Conservation (phyloP, 2,797 vertebrate genomes). For the Liasis olivaceus region DNA sequence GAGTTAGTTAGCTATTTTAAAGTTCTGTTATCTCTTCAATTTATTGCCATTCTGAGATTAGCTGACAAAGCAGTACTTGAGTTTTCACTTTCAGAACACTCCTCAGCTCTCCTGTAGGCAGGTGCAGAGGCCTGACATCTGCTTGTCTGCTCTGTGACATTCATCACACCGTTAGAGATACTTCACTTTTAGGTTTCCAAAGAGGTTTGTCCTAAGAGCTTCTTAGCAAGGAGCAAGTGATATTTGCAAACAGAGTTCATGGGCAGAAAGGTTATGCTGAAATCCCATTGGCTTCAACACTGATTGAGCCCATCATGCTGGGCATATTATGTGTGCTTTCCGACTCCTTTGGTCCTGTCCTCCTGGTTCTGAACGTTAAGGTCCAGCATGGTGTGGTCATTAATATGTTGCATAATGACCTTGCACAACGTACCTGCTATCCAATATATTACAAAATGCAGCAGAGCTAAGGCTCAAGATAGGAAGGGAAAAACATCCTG, state of each 20-base stretch:
- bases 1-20: slow-evolving; percentile 32
- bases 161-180: slow-evolving; percentile 37
- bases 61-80: slow-evolving; percentile 35
- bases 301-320: neutral
- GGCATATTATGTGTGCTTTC: neutral
- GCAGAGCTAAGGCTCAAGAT: neutral
- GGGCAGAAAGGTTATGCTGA: neutral
- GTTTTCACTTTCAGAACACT: neutral
- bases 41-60: slow-evolving; percentile 52
- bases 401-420: neutral
- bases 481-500: neutral
- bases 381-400: neutral
- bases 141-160: slow-evolving; percentile 26
- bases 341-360: neutral
- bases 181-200: slow-evolving; percentile 40
- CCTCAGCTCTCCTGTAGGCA: neutral
- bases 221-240: slow-evolving; percentile 20
- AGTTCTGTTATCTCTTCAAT: slow-evolving; percentile 21
- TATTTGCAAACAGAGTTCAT: neutral
- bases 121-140: slow-evolving; percentile 38
- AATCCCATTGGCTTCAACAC: neutral
- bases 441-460: neutral
- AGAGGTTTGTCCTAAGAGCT: slow-evolving; percentile 38
- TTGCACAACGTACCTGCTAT: neutral
- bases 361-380: neutral